phyloP scores from a whole-genome alignment of 2,888 invertebrate species.

The Dusona sp. region DNA sequence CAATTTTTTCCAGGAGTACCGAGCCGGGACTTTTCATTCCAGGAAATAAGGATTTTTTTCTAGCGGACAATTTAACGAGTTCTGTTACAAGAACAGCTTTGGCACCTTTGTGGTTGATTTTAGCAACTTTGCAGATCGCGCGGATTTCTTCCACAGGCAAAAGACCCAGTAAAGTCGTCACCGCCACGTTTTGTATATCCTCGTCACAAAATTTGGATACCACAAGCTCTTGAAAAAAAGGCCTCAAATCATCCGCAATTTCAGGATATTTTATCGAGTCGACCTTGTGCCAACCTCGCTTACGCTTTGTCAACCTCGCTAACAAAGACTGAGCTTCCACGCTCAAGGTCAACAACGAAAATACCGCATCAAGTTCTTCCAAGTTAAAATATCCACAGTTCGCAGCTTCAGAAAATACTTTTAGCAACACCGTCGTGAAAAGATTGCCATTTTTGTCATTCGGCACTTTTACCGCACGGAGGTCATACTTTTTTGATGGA shows the following conservation, averaged over 20 bases:
- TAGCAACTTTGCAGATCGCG: conserved; percentile 73
- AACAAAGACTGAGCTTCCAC: conserved; percentile 77
- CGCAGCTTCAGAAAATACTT: conserved; percentile 76
- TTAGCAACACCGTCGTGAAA: conserved; percentile 73
- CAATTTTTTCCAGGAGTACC: conserved; percentile 68
- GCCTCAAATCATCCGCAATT: conserved; percentile 71
- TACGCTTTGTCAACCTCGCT: conserved; percentile 78
- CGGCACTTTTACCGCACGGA: conserved; percentile 72
- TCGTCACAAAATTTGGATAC: conserved; percentile 39
- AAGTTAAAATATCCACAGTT: conserved; percentile 81
- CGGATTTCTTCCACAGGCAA: conserved; percentile 75
- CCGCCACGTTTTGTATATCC: conserved; percentile 68
- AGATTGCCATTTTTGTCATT: conserved; percentile 73
- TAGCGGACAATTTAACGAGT: conserved; percentile 71
- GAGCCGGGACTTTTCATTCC: conserved; percentile 74
- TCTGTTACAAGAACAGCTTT: conserved; percentile 72
- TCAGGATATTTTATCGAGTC: conserved; percentile 73
- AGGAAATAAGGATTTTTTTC: conserved; percentile 74
- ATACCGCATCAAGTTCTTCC: conserved; percentile 76
- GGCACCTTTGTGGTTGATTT: conserved; percentile 70
- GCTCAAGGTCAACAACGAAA: conserved; percentile 74
- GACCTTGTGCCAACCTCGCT: conserved; percentile 75
- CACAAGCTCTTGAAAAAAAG: conserved; percentile 65
- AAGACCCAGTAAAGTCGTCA: conserved; percentile 73
- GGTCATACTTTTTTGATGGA: conserved; percentile 72